Percentiles rank a stretch among this genome's conserved stretches.
Evolutionary conservation across 2,797 vertebrate genomes (phyloP).

Genomic region (Staurois parvus): DNA sequence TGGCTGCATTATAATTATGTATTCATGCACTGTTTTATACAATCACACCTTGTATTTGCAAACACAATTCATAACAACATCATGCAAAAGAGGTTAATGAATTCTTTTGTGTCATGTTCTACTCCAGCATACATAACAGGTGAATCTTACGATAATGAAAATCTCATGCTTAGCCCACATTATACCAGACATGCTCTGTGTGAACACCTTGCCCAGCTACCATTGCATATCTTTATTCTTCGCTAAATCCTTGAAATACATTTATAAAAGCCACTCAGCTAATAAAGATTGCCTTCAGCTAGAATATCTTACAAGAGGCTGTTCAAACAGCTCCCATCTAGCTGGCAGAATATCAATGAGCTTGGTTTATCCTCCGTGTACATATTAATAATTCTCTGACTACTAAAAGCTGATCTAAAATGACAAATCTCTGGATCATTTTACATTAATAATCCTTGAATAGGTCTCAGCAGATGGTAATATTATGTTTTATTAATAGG

Average conservation of each 20-base stretch:
- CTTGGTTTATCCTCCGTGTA: neutral
- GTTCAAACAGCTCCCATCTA: neutral
- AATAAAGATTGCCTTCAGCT: conserved; percentile 3
- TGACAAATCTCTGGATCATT: neutral
- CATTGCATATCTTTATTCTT: neutral
- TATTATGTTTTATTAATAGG: neutral
- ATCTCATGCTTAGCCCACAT: neutral
- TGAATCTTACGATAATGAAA: neutral
- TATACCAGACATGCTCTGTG: neutral
- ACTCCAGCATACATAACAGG: neutral
- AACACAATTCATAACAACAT: neutral
- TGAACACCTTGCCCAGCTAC: neutral
- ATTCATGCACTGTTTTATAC: neutral
- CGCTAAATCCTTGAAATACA: conserved; percentile 15
- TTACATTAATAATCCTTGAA: neutral
- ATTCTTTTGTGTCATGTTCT: neutral
- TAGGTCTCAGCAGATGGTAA: neutral
- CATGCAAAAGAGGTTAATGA: neutral
- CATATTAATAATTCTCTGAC: neutral
- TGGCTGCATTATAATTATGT: neutral
- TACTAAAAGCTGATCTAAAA: neutral
- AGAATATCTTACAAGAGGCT: neutral
- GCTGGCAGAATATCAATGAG: conserved; percentile 8
- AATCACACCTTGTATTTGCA: neutral
- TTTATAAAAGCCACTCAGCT: neutral